Base-by-base conservation (phyloP, 2,888 invertebrate species). In the Formica aserva region DNA sequence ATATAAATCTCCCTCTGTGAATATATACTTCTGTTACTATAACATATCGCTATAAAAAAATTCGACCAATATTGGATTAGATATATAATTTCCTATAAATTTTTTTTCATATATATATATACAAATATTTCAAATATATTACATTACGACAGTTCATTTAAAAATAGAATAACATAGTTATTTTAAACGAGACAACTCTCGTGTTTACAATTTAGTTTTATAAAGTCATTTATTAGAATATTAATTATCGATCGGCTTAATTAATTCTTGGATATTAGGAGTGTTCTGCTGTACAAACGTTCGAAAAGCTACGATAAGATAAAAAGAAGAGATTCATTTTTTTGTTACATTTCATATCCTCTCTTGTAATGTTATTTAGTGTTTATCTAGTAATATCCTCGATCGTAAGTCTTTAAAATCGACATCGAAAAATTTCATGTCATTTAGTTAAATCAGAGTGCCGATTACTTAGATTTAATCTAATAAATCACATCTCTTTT, bases 271-370 rank as follows among this genome's bases (percentile, higher is more conserved):
- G 26, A 5, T 35, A 60, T 72, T 60, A 72, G 5, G 1, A 80
- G 35, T 52, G 48, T 71, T 78, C 60, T 72, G 72, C 60, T 80
- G 72, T 80, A 72, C 57, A 32, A 60, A 67, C n/a, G 48, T 48
- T 26, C 35, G 66, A 13, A 77, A 69, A 22, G 55, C 29, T 63
- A 35, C 11, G 38, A 38, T 15, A 45, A 69, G 55, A 29, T 41
- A 35, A 32, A 22, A 38, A 69, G 32, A 35, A 41, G 9, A 52
- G 38, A 2, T 75, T 22, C 5, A 18, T 41, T 11, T 65, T 26
- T 13, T 66, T n/a, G 8, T 55, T 55, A 77, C 38, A 29, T 55
- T 67, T 69, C 26, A 22, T 66, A 52, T 32, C 26, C 18, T 52
- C 8, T 52, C n/a, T 60, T 22, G 4, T 48, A 77, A 32, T n/a